phyloP scores from a whole-genome alignment of 2,888 invertebrate species.

The Platycheirus albimanus region DNA sequence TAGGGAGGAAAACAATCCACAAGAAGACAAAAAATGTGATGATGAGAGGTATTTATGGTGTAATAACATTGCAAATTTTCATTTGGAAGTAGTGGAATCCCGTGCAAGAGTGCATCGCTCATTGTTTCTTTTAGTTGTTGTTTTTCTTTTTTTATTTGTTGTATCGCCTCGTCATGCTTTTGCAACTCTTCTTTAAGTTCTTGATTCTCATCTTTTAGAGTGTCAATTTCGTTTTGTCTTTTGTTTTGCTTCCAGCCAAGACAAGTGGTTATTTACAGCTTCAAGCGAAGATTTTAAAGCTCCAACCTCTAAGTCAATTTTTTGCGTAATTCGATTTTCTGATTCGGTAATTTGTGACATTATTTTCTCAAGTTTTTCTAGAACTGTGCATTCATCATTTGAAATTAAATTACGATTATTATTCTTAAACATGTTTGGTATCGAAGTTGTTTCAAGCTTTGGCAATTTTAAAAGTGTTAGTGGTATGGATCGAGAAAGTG shows the following conservation, averaged over 20 bases:
- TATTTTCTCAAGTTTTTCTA: too few species aligned
- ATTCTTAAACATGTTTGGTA: too few species aligned
- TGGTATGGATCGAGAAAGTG: background rate
- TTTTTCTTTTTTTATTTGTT: slow-evolving; percentile 3
- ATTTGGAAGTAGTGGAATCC: slow-evolving; percentile 7
- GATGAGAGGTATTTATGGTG: too few species aligned
- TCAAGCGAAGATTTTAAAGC: slow-evolving; percentile 1
- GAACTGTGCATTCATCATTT: background rate
- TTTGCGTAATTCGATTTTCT: slow-evolving; percentile 8
- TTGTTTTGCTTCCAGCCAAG: slow-evolving; percentile 5
- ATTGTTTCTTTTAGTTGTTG: too few species aligned
- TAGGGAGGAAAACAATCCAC: too few species aligned
- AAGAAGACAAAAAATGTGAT: too few species aligned
- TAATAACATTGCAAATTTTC: background rate
- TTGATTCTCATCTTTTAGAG: too few species aligned
- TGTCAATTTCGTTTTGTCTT: too few species aligned
- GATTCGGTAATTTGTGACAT: slow-evolving; percentile 12
- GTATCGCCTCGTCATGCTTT: slow-evolving; percentile 16
- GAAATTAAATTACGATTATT: background rate
- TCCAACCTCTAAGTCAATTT: slow-evolving; percentile 7
- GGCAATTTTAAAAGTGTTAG: background rate
- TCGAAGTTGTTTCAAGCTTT: background rate
- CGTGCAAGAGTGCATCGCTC: too few species aligned
- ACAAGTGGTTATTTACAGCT: background rate
- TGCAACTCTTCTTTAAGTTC: too few species aligned